Percentiles rank a stretch among this genome's conserved stretches.
These are phyloP conservation scores for Parauchenoglanis punctatus DNA, from an alignment of 2,797 vertebrate genomes.

Conservation along the genomic window DNA sequence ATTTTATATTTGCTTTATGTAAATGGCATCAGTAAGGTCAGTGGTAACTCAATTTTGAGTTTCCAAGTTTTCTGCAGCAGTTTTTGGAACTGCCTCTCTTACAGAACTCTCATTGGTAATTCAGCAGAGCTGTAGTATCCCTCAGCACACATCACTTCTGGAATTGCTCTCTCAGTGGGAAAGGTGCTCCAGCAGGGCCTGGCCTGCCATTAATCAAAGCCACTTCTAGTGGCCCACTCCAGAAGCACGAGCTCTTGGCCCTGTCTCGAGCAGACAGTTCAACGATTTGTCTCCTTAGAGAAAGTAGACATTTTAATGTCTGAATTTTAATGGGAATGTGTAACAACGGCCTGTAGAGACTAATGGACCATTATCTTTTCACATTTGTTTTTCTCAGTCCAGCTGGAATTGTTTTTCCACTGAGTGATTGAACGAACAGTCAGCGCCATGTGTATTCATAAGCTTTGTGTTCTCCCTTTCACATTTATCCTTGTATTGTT, in stretches of 20 bases:
- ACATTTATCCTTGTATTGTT: constrained; percentile 16
- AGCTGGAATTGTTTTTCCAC: constrained; percentile 49
- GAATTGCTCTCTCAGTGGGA: constrained; percentile 60
- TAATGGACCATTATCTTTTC: constrained; percentile 60
- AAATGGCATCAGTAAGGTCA: constrained; percentile 9
- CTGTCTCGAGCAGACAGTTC: constrained; percentile 76
- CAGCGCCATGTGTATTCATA: constrained; percentile 37
- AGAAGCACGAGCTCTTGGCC: constrained; percentile 74
- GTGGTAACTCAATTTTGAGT: constrained; percentile 34
- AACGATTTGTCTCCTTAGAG: constrained; percentile 74
- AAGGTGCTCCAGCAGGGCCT: constrained; percentile 67
- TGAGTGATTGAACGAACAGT: constrained; percentile 44
- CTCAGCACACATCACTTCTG: constrained; percentile 66
- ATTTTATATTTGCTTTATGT: constrained; percentile 8
- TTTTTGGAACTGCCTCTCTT: constrained; percentile 47
- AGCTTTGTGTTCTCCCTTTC: constrained; percentile 24
- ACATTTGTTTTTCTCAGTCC: constrained; percentile 57
- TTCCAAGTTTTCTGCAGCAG: constrained; percentile 45
- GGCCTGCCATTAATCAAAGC: constrained; percentile 81
- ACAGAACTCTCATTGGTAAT: constrained; percentile 55
- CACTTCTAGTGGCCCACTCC: constrained; percentile 79
- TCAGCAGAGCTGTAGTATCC: constrained; percentile 51
- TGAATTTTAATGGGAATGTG: constrained; percentile 59
- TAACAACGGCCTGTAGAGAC: constrained; percentile 56
- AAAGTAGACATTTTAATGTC: constrained; percentile 59